Conservation (phyloP, 2,888 invertebrate species). For the Thereva nobilitata region DNA sequence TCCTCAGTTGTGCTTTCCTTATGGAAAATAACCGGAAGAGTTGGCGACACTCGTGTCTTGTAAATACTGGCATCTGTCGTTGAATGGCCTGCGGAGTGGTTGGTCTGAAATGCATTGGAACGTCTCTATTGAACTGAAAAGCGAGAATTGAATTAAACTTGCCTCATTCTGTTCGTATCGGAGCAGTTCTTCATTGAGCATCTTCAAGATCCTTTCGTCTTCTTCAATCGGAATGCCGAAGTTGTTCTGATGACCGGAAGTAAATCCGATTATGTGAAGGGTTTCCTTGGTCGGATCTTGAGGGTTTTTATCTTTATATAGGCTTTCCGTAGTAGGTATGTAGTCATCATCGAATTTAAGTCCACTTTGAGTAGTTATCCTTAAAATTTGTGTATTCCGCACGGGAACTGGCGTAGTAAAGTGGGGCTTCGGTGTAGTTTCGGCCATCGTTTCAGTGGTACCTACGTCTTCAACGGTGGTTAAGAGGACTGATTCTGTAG, state of each 20-base stretch:
- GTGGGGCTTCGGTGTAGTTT: background rate
- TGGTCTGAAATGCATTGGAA: slow-evolving; percentile 31
- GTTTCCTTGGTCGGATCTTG: slow-evolving; percentile 41
- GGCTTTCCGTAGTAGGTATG: slow-evolving; percentile 25
- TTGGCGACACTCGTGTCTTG: slow-evolving; percentile 66
- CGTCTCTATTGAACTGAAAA: background rate
- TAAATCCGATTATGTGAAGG: slow-evolving; percentile 55
- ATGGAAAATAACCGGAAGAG: slow-evolving; percentile 61
- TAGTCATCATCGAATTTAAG: slow-evolving; percentile 33
- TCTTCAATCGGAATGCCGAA: slow-evolving; percentile 68
- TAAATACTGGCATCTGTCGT: slow-evolving; percentile 61
- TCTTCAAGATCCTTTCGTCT: slow-evolving; percentile 59
- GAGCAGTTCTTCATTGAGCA: slow-evolving; percentile 51
- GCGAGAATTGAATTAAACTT: background rate
- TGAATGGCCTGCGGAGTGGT: slow-evolving; percentile 50
- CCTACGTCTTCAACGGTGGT: background rate
- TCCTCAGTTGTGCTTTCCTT: slow-evolving; percentile 53
- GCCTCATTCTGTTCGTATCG: slow-evolving; percentile 42
- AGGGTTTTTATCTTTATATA: slow-evolving; percentile 18
- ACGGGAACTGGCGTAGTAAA: slow-evolving; percentile 25
- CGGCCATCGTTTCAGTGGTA: background rate
- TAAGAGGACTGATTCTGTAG: slow-evolving; percentile 7
- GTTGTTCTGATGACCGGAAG: slow-evolving; percentile 67
- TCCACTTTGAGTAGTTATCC: slow-evolving; percentile 32
- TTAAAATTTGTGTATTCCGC: slow-evolving; percentile 41